These are phyloP conservation scores for Luehdorfia chinensis DNA, from an alignment of 1,140 invertebrate species.

Conservation along the genomic window DNA sequence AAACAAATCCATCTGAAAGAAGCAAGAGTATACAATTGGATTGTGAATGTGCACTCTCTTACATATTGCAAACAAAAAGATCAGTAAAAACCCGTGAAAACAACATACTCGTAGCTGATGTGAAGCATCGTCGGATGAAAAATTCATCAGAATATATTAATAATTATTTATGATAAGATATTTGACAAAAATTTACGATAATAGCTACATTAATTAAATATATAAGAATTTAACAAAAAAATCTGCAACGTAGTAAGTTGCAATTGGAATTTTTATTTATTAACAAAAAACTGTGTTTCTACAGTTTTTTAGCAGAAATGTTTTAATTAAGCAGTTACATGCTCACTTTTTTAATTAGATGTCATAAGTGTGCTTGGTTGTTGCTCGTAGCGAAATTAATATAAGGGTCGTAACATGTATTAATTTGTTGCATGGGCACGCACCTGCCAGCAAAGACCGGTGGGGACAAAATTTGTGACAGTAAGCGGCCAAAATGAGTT, in stretches of 20 bases:
- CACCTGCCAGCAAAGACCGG: constrained; percentile 1
- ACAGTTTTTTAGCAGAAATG: neutral
- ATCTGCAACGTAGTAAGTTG: neutral
- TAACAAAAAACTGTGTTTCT: neutral
- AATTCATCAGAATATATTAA: no score
- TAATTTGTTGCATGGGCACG: constrained; percentile 15
- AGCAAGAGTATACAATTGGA: no score
- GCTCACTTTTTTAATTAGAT: constrained; percentile 14
- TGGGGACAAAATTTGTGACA: constrained; percentile 7
- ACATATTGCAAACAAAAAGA: no score
- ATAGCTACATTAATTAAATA: no score
- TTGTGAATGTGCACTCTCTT: no score
- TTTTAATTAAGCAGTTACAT: constrained; percentile 11
- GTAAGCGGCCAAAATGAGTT: constrained; percentile 7
- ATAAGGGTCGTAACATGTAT: constrained; percentile 16
- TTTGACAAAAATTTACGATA: no score
- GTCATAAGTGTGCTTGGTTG: constrained; percentile 10
- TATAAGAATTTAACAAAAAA: no score
- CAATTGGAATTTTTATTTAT: neutral
- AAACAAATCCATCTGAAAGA: no score
- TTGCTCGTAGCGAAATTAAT: constrained; percentile 15
- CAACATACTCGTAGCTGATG: no score
- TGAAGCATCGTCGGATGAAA: no score
- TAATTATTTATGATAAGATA: no score
- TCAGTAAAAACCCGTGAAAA: no score